phyloP scores from a whole-genome alignment of 1,140 invertebrate species.

The Drosophila azteca region DNA sequence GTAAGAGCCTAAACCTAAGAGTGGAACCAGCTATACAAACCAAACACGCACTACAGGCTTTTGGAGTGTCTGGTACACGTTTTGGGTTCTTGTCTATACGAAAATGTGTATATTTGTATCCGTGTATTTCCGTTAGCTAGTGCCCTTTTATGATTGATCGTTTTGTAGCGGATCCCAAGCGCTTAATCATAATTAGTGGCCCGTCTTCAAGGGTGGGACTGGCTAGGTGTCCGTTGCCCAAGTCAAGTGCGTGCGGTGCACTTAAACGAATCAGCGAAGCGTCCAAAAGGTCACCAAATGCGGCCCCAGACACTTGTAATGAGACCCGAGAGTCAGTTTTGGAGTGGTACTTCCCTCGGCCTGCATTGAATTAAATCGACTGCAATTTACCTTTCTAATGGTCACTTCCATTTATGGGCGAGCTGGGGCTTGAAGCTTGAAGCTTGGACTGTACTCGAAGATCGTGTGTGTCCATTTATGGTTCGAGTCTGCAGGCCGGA shows the following conservation, averaged over 20 bases:
- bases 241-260: constrained; percentile 9
- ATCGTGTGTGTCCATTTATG: constrained; percentile 62
- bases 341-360: background rate
- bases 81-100: constrained; percentile 21
- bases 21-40: constrained; percentile 18
- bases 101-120: constrained; percentile 8
- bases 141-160: constrained; percentile 65
- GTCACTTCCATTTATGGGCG: constrained; percentile 54
- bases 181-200: constrained; percentile 51
- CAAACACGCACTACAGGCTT: background rate
- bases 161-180: constrained; percentile 16
- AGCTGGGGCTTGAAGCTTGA: background rate
- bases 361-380: constrained; percentile 61
- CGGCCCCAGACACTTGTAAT: constrained; percentile 44
- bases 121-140: constrained; percentile 45
- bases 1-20: constrained; percentile 31
- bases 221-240: too few relatives aligned
- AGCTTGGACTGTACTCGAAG: constrained; percentile 33
- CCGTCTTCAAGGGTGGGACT: constrained; percentile 2
- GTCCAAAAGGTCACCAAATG: constrained; percentile 41
- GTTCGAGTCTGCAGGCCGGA: constrained; percentile 6
- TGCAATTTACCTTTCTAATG: constrained; percentile 62
- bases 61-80: constrained; percentile 2
- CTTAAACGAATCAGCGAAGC: constrained; percentile 54
- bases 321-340: constrained; percentile 29